Percentiles rank a stretch among this genome's conserved stretches.
These are phyloP conservation scores for Vidua chalybeata DNA, from an alignment of 2,113 vertebrate species.

Conservation along the genomic window DNA sequence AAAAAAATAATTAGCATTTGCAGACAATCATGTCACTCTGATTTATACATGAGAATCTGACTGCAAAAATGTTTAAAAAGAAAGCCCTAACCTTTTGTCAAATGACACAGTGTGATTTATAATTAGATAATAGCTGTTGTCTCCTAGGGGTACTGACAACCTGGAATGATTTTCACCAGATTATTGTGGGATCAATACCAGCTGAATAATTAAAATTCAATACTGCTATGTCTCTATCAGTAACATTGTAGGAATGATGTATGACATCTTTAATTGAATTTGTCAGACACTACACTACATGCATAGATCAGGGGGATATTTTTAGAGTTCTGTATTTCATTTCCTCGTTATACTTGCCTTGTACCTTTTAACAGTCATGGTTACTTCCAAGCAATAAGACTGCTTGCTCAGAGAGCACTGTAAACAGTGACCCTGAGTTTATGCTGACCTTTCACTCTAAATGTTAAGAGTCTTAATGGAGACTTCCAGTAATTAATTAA, in stretches of 20 bases:
- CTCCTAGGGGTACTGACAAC: conserved; percentile 71
- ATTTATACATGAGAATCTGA: conserved; percentile 44
- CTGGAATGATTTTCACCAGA: conserved; percentile 76
- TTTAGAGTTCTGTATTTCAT: conserved; percentile 77
- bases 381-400: conserved; percentile 27
- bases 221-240: conserved; percentile 76
- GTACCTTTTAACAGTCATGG: conserved; percentile 64
- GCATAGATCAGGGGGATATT: conserved; percentile 74
- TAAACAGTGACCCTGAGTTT: conserved; percentile 55
- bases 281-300: conserved; percentile 71
- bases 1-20: conserved; percentile 56
- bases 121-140: conserved; percentile 78
- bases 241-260: conserved; percentile 79
- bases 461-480: conserved; percentile 46
- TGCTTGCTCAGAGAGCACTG: conserved; percentile 34
- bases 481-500: conserved; percentile 16
- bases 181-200: conserved; percentile 79
- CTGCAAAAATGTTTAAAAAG: conserved; percentile 45
- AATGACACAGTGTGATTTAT: conserved; percentile 76
- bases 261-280: conserved; percentile 81
- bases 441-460: conserved; percentile 47
- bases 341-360: conserved; percentile 57
- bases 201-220: conserved; percentile 86
- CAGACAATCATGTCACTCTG: conserved; percentile 33
- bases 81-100: conserved; percentile 68